Conservation (phyloP, 2,113 vertebrate genomes). For the Oreotrochilus melanogaster region DNA sequence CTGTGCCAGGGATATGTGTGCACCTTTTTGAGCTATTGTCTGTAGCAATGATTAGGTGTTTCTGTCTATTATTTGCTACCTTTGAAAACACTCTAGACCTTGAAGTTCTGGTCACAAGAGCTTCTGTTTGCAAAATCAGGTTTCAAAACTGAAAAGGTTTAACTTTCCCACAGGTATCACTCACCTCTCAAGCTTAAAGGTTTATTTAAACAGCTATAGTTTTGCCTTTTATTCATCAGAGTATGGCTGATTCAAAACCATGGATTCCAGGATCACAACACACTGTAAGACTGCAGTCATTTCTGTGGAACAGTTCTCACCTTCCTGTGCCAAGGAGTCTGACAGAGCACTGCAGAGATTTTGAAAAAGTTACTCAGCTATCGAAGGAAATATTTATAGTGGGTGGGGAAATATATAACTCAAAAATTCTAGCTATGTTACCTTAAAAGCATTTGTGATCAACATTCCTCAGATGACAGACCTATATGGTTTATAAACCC, state of each 20-base stretch:
- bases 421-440: neutral
- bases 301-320: neutral
- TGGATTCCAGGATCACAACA: neutral
- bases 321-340: neutral
- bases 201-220: neutral
- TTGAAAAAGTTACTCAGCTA: neutral
- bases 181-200: neutral
- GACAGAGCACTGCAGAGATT: neutral
- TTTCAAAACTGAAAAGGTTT: neutral
- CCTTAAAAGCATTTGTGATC: neutral
- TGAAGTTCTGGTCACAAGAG: neutral
- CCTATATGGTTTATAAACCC: neutral
- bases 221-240: neutral
- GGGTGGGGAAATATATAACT: neutral
- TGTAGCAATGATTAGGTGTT: neutral
- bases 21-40: neutral
- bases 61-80: neutral
- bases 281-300: neutral
- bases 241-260: neutral
- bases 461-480: neutral
- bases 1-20: neutral
- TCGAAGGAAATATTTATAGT: accelerated
- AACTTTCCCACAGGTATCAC: neutral
- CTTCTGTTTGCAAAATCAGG: neutral
- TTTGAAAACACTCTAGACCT: neutral